A percentile compares a stretch with the other conserved stretches of the same genome.
These are phyloP conservation scores for Trichosurus vulpecula DNA, from an alignment of 2,797 vertebrate genomes.

Conservation along the genomic window DNA sequence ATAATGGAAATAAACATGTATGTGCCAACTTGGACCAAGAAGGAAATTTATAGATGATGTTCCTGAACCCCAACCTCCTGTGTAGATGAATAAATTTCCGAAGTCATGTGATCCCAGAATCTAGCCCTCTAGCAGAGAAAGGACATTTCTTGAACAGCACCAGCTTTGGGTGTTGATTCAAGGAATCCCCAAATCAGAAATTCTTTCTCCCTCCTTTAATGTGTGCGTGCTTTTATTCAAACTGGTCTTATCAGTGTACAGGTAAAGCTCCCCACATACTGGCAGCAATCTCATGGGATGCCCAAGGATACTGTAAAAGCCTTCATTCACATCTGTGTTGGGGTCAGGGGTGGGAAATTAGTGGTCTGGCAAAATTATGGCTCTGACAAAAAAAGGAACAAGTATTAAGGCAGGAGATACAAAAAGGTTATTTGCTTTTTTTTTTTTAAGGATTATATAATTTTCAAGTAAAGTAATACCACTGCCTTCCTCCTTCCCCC, in stretches of 20 bases:
- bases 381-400: not conserved
- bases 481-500: not conserved
- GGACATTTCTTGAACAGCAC: not conserved
- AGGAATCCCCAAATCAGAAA: not conserved
- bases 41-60: not conserved
- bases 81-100: not conserved
- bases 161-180: not conserved
- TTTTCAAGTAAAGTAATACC: not conserved
- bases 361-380: not conserved
- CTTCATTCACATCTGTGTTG: not conserved
- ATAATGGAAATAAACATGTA: not conserved
- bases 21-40: not conserved
- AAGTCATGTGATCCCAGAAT: not conserved
- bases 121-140: not conserved
- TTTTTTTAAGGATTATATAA: not conserved
- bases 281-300: not conserved
- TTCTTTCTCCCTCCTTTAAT: not conserved
- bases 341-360: not conserved
- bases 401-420: not conserved
- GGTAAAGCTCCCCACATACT: not conserved
- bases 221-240: not conserved
- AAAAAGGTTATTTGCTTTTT: not conserved
- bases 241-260: not conserved
- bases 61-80: not conserved
- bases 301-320: not conserved